These are phyloP conservation scores for Hippoglossus stenolepis DNA, from an alignment of 2,113 vertebrate genomes.

Conservation along the genomic window DNA sequence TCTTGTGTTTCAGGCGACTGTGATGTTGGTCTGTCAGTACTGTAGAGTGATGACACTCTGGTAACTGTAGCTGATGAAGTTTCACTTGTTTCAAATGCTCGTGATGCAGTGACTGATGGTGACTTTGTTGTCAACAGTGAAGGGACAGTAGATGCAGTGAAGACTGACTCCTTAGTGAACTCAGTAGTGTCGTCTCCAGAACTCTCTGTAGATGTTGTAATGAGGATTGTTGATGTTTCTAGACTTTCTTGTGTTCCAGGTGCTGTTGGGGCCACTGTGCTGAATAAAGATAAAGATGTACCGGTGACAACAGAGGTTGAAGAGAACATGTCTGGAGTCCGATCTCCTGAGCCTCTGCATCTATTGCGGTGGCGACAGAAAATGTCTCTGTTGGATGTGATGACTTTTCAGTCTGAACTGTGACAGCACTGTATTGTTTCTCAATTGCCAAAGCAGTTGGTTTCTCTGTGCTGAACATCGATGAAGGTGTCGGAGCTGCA, in stretches of 20 bases:
- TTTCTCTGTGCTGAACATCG: background rate
- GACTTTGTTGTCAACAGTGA: slow-evolving; percentile 14
- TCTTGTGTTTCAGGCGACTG: background rate
- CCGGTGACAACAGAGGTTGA: background rate
- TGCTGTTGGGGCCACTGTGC: slow-evolving; percentile 12
- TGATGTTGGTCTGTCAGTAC: slow-evolving; percentile 25
- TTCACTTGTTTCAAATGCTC: background rate
- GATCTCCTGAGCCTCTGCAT: background rate
- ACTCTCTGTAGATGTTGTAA: accelerated
- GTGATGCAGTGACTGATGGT: background rate
- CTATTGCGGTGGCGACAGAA: background rate
- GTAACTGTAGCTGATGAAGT: background rate
- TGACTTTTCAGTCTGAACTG: background rate
- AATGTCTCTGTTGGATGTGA: background rate
- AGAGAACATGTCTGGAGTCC: background rate
- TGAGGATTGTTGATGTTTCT: background rate
- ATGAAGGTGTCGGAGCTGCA: background rate
- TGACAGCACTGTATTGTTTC: background rate
- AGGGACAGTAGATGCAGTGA: background rate
- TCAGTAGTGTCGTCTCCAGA: background rate
- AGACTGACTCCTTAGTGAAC: background rate
- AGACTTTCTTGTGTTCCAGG: background rate
- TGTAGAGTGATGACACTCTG: background rate
- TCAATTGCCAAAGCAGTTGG: background rate
- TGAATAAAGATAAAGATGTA: accelerated